Conservation (phyloP, 2,888 invertebrate species). For the Pyrocoelia pectoralis region DNA sequence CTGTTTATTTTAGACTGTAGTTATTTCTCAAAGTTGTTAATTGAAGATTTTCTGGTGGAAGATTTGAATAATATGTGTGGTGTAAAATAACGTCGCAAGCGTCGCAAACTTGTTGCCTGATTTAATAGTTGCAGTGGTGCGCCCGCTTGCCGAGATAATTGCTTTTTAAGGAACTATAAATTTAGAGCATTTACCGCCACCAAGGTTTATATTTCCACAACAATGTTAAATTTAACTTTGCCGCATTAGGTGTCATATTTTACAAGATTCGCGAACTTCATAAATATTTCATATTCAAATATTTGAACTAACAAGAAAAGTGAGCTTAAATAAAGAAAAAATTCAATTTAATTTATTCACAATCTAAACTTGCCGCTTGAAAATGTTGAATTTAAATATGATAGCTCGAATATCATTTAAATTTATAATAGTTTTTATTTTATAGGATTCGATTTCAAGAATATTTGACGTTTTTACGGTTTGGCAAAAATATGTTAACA, state of each 20-base stretch:
- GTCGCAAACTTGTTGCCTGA: slow-evolving; percentile 41
- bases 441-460: too few relatives aligned
- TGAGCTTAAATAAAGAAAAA: not conserved
- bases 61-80: slow-evolving; percentile 31
- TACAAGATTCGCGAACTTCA: slow-evolving; percentile 4
- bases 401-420: too few relatives aligned
- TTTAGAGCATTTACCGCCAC: slow-evolving; percentile 47
- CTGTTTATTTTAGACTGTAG: slow-evolving; percentile 1
- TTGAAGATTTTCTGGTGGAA: slow-evolving; percentile 21
- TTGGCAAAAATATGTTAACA: too few relatives aligned
- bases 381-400: not conserved
- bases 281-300: not conserved
- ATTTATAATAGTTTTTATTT: too few relatives aligned
- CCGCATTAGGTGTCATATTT: slow-evolving; percentile 22
- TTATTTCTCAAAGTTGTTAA: slow-evolving; percentile 25
- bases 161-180: slow-evolving; percentile 55
- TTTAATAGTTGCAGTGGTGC: slow-evolving; percentile 47
- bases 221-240: slow-evolving; percentile 40
- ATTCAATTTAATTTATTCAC: not conserved
- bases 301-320: not conserved
- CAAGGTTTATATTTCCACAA: slow-evolving; percentile 45
- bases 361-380: not conserved
- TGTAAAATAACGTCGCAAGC: slow-evolving; percentile 28
- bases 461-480: too few relatives aligned
- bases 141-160: slow-evolving; percentile 46